These are phyloP conservation scores for Cacoxenus indagator DNA, from an alignment of 2,888 invertebrate species.

Conservation along the genomic window DNA sequence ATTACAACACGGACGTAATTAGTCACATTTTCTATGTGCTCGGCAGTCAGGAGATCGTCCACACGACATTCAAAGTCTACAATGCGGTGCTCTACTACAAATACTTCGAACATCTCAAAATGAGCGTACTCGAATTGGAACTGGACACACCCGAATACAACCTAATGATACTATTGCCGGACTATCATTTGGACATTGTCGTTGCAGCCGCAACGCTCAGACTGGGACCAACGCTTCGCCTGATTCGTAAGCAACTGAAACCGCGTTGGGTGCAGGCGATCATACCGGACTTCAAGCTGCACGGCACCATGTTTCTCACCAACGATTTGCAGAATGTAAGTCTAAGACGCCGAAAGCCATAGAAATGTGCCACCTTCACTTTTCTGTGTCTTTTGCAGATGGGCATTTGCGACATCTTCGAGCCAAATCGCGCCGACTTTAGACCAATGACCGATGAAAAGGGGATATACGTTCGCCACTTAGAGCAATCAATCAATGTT, in stretches of 20 bases:
- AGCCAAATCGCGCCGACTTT: slow-evolving; percentile 84
- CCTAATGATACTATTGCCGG: slow-evolving; percentile 80
- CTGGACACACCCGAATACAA: slow-evolving; percentile 86
- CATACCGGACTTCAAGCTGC: slow-evolving; percentile 84
- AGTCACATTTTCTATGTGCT: slow-evolving; percentile 68
- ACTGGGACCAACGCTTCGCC: slow-evolving; percentile 75
- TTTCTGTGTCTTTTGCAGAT: slow-evolving; percentile 72
- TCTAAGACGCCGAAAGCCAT: neutral
- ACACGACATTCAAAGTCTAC: slow-evolving; percentile 80
- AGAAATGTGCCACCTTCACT: slow-evolving; percentile 40
- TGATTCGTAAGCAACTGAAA: slow-evolving; percentile 78
- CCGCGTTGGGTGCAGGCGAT: slow-evolving; percentile 82
- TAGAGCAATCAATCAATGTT: slow-evolving; percentile 87
- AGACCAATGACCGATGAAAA: slow-evolving; percentile 82
- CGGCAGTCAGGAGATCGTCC: slow-evolving; percentile 71
- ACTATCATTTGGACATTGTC: slow-evolving; percentile 76
- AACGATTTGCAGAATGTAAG: slow-evolving; percentile 84
- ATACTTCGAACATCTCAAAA: slow-evolving; percentile 79
- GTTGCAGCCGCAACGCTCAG: slow-evolving; percentile 78
- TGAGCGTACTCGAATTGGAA: slow-evolving; percentile 82
- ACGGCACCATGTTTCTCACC: slow-evolving; percentile 85
- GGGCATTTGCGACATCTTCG: slow-evolving; percentile 83
- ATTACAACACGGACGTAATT: slow-evolving; percentile 63
- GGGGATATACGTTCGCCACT: slow-evolving; percentile 85
- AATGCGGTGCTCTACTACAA: slow-evolving; percentile 83